Percentiles rank a stretch among this genome's conserved stretches.
Conservation (phyloP, 2,113 vertebrate species). For the Gobius niger region DNA sequence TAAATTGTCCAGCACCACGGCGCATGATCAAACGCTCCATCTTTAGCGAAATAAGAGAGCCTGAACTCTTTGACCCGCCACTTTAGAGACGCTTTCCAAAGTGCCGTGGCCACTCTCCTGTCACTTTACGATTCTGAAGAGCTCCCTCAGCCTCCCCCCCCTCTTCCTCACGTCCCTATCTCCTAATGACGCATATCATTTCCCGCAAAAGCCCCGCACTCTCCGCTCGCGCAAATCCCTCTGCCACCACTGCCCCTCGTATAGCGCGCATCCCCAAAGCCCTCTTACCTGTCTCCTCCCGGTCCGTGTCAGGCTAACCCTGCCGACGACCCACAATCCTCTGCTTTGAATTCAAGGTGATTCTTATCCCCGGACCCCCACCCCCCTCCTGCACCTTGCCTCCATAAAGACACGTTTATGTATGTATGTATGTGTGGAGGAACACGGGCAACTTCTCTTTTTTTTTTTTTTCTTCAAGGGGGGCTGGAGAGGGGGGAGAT, state of each 20-base stretch:
- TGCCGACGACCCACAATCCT: slow-evolving; percentile 73
- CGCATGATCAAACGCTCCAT: no score
- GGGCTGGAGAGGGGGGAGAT: slow-evolving; percentile 69
- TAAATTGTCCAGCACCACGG: no score
- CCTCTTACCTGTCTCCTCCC: slow-evolving; percentile 38
- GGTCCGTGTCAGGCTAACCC: slow-evolving; percentile 49
- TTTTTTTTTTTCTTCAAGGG: slow-evolving; percentile 65
- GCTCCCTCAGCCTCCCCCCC: neutral
- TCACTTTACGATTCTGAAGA: neutral
- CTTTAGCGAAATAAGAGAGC: no score
- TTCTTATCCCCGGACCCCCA: slow-evolving; percentile 75
- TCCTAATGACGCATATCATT: slow-evolving; percentile 54
- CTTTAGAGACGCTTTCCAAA: no score
- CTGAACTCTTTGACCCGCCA: no score
- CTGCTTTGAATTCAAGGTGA: slow-evolving; percentile 83
- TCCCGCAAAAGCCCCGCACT: slow-evolving; percentile 29
- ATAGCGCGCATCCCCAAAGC: slow-evolving; percentile 43
- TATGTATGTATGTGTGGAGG: slow-evolving; percentile 81
- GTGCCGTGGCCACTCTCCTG: neutral
- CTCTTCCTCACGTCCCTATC: slow-evolving; percentile 5
- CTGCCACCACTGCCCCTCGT: slow-evolving; percentile 28
- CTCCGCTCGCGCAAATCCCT: slow-evolving; percentile 45
- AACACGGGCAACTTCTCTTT: slow-evolving; percentile 59
- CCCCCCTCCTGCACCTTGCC: slow-evolving; percentile 66
- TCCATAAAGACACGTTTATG: slow-evolving; percentile 81